These are phyloP conservation scores for Siniperca chuatsi DNA, from an alignment of 2,113 vertebrate species.

Conservation along the genomic window DNA sequence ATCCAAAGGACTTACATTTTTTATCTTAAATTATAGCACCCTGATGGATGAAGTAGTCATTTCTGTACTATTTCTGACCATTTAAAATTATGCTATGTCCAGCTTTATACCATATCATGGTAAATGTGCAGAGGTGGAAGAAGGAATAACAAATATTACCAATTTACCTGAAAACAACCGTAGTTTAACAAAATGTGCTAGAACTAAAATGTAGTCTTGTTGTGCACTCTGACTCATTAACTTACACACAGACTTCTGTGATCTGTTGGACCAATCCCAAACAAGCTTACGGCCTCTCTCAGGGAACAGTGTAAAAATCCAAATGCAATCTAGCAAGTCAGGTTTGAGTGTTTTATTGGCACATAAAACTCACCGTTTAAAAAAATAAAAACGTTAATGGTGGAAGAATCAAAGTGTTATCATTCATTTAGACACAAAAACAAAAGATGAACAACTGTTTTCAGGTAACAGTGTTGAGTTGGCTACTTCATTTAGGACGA, in stretches of 20 bases:
- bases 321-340: neutral
- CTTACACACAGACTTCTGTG: neutral
- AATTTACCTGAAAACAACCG: neutral
- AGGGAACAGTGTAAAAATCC: neutral
- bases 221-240: neutral
- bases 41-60: neutral
- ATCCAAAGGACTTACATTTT: neutral
- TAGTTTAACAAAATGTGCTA: no score
- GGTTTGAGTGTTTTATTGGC: conserved; percentile 74
- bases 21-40: neutral
- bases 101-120: neutral
- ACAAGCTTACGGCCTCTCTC: neutral
- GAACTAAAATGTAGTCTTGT: neutral
- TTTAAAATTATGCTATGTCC: neutral
- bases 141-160: neutral
- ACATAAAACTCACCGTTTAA: conserved; percentile 63
- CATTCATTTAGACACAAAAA: conserved; percentile 55
- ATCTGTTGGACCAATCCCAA: neutral
- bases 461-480: conserved; percentile 80
- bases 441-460: conserved; percentile 69
- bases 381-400: conserved; percentile 60
- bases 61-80: neutral
- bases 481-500: conserved; percentile 75
- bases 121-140: neutral
- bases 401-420: conserved; percentile 64